phyloP scores from a whole-genome alignment of 2,888 invertebrate species.

The Epiblema foenella region DNA sequence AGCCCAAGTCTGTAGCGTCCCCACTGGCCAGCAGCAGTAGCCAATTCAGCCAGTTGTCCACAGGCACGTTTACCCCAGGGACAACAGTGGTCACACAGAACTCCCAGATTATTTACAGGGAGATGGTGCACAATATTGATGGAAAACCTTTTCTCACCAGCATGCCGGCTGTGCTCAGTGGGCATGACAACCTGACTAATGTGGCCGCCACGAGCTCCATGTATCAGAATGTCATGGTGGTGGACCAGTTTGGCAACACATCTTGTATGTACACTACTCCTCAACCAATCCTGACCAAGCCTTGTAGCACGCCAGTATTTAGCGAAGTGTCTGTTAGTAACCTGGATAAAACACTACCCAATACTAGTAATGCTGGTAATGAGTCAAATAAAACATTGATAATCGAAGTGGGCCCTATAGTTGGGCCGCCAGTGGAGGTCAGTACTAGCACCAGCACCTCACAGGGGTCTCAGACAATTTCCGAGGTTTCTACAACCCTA shows the following conservation, averaged over 20 bases:
- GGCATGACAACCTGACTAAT: conserved; percentile 71
- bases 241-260: conserved; percentile 77
- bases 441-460: conserved; percentile 46
- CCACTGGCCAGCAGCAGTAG: conserved; percentile 59
- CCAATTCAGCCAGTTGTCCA: conserved; percentile 67
- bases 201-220: conserved; percentile 71
- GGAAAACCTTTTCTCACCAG: conserved; percentile 75
- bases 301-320: conserved; percentile 62
- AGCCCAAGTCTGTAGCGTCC: conserved; percentile 61
- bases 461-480: conserved; percentile 47
- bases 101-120: conserved; percentile 79
- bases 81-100: conserved; percentile 79
- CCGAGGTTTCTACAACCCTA: conserved; percentile 44
- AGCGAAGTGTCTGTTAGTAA: conserved; percentile 55
- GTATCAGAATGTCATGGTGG: conserved; percentile 81
- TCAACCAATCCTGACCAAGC: conserved; percentile 66
- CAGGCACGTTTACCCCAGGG: conserved; percentile 68
- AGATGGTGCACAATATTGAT: conserved; percentile 78
- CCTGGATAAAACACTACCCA: conserved; percentile 56
- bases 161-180: conserved; percentile 68
- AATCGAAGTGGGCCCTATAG: conserved; percentile 76
- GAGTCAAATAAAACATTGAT: conserved; percentile 73
- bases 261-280: conserved; percentile 77
- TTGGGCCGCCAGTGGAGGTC: conserved; percentile 49
- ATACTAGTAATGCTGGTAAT: conserved; percentile 51